phyloP scores from a whole-genome alignment of 2,797 vertebrate species.

The Bradypus variegatus region DNA sequence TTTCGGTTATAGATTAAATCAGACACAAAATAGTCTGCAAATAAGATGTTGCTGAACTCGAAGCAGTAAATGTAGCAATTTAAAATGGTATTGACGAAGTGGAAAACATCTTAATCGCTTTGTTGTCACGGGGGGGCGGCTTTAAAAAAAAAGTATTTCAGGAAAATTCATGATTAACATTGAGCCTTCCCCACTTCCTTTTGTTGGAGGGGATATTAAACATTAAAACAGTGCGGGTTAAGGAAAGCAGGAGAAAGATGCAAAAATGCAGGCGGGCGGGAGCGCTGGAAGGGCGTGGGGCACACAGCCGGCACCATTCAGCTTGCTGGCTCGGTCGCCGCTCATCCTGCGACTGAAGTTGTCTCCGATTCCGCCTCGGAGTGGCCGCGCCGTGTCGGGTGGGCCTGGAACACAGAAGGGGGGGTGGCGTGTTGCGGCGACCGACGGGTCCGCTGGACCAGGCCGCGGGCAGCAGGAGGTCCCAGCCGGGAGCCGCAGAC shows the following conservation, averaged over 20 bases:
- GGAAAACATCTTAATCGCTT: constrained; percentile 48
- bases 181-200: background rate
- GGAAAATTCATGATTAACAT: constrained; percentile 14
- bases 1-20: constrained; percentile 68
- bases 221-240: constrained; percentile 39
- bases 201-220: constrained; percentile 32
- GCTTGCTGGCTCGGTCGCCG: background rate
- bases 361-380: background rate
- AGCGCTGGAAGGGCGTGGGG: background rate
- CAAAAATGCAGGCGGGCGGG: background rate
- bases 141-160: background rate
- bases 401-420: background rate
- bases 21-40: constrained; percentile 61
- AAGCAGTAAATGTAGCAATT: constrained; percentile 48
- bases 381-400: background rate
- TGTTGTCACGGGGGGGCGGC: constrained; percentile 22
- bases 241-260: background rate
- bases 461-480: background rate
- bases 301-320: background rate
- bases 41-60: constrained; percentile 35
- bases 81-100: constrained; percentile 43
- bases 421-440: background rate
- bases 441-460: background rate
- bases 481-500: background rate
- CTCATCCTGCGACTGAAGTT: background rate